phyloP scores from a whole-genome alignment of 1,140 invertebrate genomes.

The Bemisia tabaci region DNA sequence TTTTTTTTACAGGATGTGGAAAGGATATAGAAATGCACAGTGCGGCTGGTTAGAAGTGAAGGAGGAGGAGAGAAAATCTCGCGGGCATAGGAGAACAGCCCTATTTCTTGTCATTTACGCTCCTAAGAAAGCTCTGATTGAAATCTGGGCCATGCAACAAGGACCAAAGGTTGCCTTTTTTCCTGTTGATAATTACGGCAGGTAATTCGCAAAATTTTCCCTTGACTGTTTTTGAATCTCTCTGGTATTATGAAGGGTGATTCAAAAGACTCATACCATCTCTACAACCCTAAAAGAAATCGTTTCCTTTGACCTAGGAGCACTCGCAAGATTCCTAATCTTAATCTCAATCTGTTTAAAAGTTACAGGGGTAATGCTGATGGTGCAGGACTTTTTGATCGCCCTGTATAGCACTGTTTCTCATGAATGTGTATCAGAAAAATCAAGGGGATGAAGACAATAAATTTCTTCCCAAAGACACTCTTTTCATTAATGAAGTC shows the following conservation, averaged over 20 bases:
- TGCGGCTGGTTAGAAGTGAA: conserved; percentile 77
- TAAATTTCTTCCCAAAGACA: too few species aligned
- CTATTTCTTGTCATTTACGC: conserved; percentile 76
- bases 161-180: conserved; percentile 81
- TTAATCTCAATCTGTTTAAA: too few species aligned
- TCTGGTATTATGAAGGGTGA: conserved; percentile 5
- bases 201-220: conserved; percentile 25
- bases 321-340: too few species aligned
- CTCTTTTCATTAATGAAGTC: too few species aligned
- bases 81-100: conserved; percentile 38
- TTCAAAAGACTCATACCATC: too few species aligned
- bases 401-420: too few species aligned
- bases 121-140: conserved; percentile 64
- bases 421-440: too few species aligned
- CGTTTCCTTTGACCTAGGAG: too few species aligned
- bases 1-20: conserved; percentile 23
- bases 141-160: conserved; percentile 74
- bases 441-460: too few species aligned
- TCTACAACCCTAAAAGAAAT: too few species aligned
- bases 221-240: neutral
- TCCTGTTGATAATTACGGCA: conserved; percentile 63
- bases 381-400: too few species aligned
- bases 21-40: conserved; percentile 76
- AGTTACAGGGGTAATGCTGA: too few species aligned
- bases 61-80: conserved; percentile 34